Base-by-base conservation (phyloP, 1,140 invertebrate species). In the Musca domestica region DNA sequence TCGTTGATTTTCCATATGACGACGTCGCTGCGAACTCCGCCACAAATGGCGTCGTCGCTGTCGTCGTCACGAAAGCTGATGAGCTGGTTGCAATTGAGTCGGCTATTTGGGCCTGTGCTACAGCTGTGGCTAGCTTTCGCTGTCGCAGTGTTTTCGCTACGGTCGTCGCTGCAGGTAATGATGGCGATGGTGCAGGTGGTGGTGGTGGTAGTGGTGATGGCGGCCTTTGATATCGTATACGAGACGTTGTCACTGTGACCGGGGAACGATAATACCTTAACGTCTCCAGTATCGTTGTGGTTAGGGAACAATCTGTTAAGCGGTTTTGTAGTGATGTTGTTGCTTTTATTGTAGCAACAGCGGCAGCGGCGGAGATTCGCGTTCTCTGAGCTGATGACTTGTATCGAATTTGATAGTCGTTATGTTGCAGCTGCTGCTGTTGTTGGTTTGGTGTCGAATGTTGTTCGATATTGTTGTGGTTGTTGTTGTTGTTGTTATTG, bases 381-480 rank as follows among this genome's bases (percentile, higher is more conserved):
- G 48, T 52, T 58, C 5, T 64, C 64, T 66, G 48, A 69, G 49
- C 49, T 58, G 69, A 64, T 70, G 67, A 58, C 52, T 30, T 49
- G 20, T 20, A 61, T 14, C 27, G 56, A 41, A 61, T 69, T 56
- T 63, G 19, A 65, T 58, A 65, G 56, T 58, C 68, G 68, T 65
- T 69, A 64, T 65, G 70, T 75, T 71, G 71, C 64, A 67, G 61
- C 64, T 70, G 52, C 23, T 46, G 10, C 67, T 66, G 54, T 69
- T 67, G 23, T 12, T 25, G 52, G 51, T 47, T 54, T 54, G 19
- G 4, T 27, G 23, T 67, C 67, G 30, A 10, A 19, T 52, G 48
- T 27, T 65, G 30, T 64, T 66, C 48, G 48, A n/a, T 63, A 25
- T 25, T 61, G 52, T 52, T 64, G 23, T 20, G 58, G 14, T 64